These are phyloP conservation scores for Pelagia noctiluca DNA, from an alignment of 30 jellyfish, hydroid and myxozoan species.

Conservation along the genomic window DNA sequence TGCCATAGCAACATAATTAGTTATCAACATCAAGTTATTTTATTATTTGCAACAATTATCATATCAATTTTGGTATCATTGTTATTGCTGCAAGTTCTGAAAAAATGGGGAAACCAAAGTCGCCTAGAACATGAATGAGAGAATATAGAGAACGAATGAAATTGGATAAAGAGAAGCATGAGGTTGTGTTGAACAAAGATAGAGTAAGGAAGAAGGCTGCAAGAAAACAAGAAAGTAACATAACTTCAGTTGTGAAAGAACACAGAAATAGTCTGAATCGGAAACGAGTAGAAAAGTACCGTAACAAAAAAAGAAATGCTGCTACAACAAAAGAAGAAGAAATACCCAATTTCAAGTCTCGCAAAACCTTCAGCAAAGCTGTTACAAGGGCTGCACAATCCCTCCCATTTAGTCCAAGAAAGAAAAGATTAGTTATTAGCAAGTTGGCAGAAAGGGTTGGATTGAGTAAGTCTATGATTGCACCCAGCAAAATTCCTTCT, in stretches of 20 bases:
- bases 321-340: not conserved
- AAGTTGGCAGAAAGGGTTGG: no score
- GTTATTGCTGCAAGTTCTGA: not conserved
- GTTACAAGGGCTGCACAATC: no score
- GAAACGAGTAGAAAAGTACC: not conserved
- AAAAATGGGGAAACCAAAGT: conserved; percentile 16
- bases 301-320: conserved; percentile 2
- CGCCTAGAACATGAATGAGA: conserved; percentile 55
- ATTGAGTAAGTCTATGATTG: no score
- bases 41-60: not conserved
- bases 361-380: no score
- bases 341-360: not conserved
- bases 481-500: no score
- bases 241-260: conserved; percentile 22
- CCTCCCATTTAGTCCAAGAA: no score
- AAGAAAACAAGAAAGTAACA: conserved; percentile 14
- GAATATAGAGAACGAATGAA: conserved; percentile 24
- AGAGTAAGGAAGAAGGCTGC: conserved; percentile 21
- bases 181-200: conserved; percentile 20
- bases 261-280: conserved; percentile 4
- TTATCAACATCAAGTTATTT: not conserved
- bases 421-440: no score
- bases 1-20: no score
- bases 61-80: no score
- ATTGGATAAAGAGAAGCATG: conserved; percentile 24